A percentile compares a stretch with the other conserved stretches of the same genome.
These are phyloP conservation scores for Anarrhichthys ocellatus DNA, from an alignment of 2,113 vertebrate genomes.

Conservation along the genomic window DNA sequence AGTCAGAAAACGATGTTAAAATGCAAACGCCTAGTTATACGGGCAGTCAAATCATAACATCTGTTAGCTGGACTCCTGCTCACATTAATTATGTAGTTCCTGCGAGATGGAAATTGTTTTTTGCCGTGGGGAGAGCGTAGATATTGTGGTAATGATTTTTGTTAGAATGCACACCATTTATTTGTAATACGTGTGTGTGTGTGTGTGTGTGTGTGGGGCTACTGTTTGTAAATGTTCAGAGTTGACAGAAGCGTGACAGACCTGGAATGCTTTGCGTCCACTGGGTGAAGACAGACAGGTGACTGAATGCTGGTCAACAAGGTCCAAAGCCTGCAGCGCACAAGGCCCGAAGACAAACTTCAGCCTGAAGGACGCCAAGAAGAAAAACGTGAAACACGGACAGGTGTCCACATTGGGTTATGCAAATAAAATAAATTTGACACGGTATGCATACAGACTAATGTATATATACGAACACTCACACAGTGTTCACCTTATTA, in stretches of 20 bases:
- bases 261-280: conserved; percentile 91
- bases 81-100: background rate
- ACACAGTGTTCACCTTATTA: background rate
- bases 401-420: background rate
- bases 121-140: background rate
- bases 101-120: background rate
- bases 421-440: background rate
- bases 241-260: conserved; percentile 15
- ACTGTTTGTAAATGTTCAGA: background rate
- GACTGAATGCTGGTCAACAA: conserved; percentile 90
- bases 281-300: conserved; percentile 89
- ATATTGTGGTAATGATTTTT: background rate
- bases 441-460: background rate
- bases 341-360: conserved; percentile 92
- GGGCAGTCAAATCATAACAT: background rate
- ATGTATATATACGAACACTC: too few species aligned
- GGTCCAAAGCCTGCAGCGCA: conserved; percentile 90
- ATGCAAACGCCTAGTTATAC: background rate
- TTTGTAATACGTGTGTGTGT: background rate
- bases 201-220: background rate
- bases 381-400: background rate
- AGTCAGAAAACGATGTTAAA: background rate
- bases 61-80: background rate
- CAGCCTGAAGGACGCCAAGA: conserved; percentile 81
- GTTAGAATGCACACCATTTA: background rate